phyloP scores from a whole-genome alignment of 2,797 vertebrate genomes.

The Dendrocincla fuliginosa region DNA sequence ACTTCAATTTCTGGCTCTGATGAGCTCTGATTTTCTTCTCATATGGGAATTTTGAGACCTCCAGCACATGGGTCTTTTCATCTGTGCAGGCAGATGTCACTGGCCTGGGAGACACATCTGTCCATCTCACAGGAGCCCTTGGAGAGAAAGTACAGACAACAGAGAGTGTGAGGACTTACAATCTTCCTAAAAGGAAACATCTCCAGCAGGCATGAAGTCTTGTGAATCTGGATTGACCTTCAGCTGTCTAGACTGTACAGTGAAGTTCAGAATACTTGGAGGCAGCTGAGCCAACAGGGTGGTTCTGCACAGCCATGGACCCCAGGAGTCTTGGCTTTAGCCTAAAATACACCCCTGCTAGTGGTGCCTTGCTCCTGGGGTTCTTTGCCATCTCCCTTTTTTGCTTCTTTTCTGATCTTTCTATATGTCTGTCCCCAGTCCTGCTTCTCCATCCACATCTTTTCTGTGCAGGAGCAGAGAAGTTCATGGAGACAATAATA shows the following conservation, averaged over 20 bases:
- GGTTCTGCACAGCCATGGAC: background rate
- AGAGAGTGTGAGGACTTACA: background rate
- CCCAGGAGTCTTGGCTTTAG: background rate
- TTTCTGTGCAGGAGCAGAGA: background rate
- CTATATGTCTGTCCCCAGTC: fast-evolving
- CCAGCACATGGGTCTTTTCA: background rate
- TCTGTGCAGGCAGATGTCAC: background rate
- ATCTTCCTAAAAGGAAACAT: background rate
- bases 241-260: background rate
- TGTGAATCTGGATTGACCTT: background rate
- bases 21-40: background rate
- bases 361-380: background rate
- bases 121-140: background rate
- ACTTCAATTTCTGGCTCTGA: background rate
- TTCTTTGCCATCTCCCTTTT: background rate
- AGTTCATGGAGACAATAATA: background rate
- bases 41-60: background rate
- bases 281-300: background rate
- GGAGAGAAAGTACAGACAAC: background rate
- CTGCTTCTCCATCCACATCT: background rate
- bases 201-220: background rate
- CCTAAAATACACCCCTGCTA: background rate
- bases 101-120: background rate
- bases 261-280: background rate
- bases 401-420: background rate